These are phyloP conservation scores for Megalopta genalis DNA, from an alignment of 1,140 invertebrate species.

Conservation along the genomic window DNA sequence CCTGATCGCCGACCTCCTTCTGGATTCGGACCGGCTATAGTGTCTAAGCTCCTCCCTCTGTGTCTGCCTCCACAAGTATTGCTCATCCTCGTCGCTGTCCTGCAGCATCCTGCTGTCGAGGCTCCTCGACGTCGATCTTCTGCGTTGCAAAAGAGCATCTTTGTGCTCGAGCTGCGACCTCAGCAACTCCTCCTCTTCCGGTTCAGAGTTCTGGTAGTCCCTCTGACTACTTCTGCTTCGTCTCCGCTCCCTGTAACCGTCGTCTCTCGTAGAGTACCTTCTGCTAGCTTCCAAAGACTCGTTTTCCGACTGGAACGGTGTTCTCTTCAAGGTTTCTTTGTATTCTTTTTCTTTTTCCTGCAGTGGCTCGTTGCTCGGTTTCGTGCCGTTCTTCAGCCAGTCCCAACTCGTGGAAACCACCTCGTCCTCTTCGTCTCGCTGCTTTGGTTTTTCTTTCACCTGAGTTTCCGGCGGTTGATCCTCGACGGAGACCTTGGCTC, in stretches of 20 bases:
- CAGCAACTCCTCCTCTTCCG: slow-evolving; percentile 22
- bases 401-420: slow-evolving; percentile 49
- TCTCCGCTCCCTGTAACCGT: slow-evolving; percentile 48
- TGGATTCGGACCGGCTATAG: slow-evolving; percentile 55
- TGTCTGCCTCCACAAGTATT: slow-evolving; percentile 30
- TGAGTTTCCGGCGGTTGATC: not conserved
- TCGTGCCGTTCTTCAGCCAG: slow-evolving; percentile 45
- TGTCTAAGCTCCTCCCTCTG: slow-evolving; percentile 33
- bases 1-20: slow-evolving; percentile 54
- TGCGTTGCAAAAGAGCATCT: slow-evolving; percentile 48
- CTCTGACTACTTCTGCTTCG: slow-evolving; percentile 53
- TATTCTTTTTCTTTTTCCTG: slow-evolving; percentile 45
- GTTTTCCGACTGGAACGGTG: slow-evolving; percentile 61
- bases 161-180: slow-evolving; percentile 51
- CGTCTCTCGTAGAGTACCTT: slow-evolving; percentile 29
- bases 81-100: slow-evolving; percentile 43
- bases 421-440: slow-evolving; percentile 47
- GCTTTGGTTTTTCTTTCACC: slow-evolving; percentile 4
- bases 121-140: slow-evolving; percentile 61
- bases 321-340: slow-evolving; percentile 46
- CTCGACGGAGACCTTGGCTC: not conserved
- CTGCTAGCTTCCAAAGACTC: slow-evolving; percentile 32
- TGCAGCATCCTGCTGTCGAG: slow-evolving; percentile 40
- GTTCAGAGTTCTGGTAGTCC: slow-evolving; percentile 25
- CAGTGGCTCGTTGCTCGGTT: not conserved